A percentile compares a stretch with the other conserved stretches of the same genome.
phyloP scores from a whole-genome alignment of 2,888 invertebrate species.

The Empis livida region DNA sequence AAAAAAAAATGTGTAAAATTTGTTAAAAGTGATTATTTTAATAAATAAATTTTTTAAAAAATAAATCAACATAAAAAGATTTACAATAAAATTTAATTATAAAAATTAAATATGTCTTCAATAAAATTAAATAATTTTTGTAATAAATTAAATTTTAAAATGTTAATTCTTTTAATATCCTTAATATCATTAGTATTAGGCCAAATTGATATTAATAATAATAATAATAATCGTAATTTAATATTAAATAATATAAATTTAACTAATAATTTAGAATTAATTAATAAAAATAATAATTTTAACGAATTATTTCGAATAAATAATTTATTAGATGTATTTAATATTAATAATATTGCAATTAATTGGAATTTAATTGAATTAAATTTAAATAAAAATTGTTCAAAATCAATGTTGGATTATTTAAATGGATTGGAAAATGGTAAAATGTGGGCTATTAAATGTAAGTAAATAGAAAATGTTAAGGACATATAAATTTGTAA shows the following conservation, averaged over 20 bases:
- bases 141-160: too few relatives aligned
- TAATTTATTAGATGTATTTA: conserved; percentile 31
- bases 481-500: too few relatives aligned
- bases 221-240: conserved; percentile 1
- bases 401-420: conserved; percentile 28
- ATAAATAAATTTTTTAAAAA: too few relatives aligned
- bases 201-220: conserved; percentile 6
- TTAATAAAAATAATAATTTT: conserved; percentile 17
- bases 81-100: too few relatives aligned
- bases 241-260: conserved; percentile 3
- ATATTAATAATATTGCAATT: conserved; percentile 25
- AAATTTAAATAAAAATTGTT: conserved; percentile 24
- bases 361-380: conserved; percentile 23
- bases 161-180: too few relatives aligned
- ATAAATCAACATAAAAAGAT: too few relatives aligned
- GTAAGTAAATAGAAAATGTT: conserved; percentile 26
- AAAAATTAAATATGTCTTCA: too few relatives aligned
- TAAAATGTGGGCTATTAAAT: conserved; percentile 34
- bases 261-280: conserved; percentile 5
- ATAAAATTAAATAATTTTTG: too few relatives aligned
- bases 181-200: not conserved
- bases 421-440: conserved; percentile 25
- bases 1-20: too few relatives aligned
- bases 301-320: conserved; percentile 23
- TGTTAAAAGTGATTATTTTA: too few relatives aligned